Evolutionary conservation across 2,113 vertebrate genomes (phyloP).

Genomic region (Fulmarus glacialis): DNA sequence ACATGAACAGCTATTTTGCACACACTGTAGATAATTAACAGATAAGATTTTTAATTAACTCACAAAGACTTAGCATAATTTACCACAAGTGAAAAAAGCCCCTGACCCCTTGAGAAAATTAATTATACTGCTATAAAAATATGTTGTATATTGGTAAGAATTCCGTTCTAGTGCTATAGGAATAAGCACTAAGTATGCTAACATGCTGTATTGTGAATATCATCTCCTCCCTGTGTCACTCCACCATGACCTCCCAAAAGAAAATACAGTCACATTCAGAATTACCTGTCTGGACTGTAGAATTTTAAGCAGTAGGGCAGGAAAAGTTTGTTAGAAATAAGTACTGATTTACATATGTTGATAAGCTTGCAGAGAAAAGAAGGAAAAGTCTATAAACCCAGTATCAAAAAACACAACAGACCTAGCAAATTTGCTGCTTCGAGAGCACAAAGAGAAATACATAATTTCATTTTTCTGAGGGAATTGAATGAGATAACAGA

Average conservation of each 20-base stretch:
- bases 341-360: not conserved
- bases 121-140: not conserved
- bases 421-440: not conserved
- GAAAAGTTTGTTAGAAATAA: not conserved
- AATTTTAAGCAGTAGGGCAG: not conserved
- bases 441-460: not conserved
- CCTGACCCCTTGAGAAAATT: not conserved
- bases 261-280: not conserved
- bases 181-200: not conserved
- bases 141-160: not conserved
- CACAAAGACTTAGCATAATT: not conserved
- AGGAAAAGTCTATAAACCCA: not conserved
- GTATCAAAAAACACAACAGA: not conserved
- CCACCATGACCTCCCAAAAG: not conserved
- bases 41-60: constrained; percentile 42
- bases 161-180: not conserved
- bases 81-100: not conserved
- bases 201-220: not conserved
- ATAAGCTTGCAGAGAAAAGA: not conserved
- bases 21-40: not conserved
- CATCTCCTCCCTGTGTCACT: not conserved
- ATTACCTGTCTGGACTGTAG: not conserved
- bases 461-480: not conserved
- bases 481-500: not conserved
- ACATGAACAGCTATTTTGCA: not conserved